Conservation (phyloP, 1,140 invertebrate species). For the Araneus ventricosus region DNA sequence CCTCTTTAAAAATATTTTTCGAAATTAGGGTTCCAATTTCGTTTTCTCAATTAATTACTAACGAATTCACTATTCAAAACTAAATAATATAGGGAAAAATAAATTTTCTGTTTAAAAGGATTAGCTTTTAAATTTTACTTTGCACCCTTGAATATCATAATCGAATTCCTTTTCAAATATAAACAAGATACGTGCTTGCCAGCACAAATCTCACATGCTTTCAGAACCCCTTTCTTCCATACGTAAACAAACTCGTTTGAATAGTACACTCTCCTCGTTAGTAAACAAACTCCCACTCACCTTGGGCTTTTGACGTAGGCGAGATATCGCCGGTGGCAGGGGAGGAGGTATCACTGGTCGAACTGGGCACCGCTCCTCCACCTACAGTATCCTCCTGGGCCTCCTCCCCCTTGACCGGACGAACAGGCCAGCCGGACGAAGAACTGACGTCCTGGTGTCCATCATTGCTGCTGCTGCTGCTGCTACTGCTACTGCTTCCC, state of each 20-base stretch:
- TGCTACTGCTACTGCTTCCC: slow-evolving; percentile 43
- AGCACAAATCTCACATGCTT: neutral
- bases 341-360: slow-evolving; percentile 49
- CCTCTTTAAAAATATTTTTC: too few relatives aligned
- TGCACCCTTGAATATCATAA: too few relatives aligned
- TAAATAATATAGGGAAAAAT: too few relatives aligned
- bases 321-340: neutral
- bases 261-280: slow-evolving; percentile 3
- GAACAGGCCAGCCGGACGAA: slow-evolving; percentile 37
- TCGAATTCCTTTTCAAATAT: neutral
- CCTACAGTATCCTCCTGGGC: slow-evolving; percentile 30
- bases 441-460: slow-evolving; percentile 29
- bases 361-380: slow-evolving; percentile 46
- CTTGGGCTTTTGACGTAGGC: slow-evolving; percentile 36
- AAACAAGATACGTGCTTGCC: neutral
- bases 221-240: neutral
- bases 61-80: too few relatives aligned
- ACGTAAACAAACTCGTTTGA: slow-evolving; percentile 20
- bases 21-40: too few relatives aligned
- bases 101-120: too few relatives aligned
- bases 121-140: too few relatives aligned
- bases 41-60: too few relatives aligned
- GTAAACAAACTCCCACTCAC: slow-evolving; percentile 66
- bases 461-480: slow-evolving; percentile 10
- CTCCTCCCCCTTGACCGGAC: slow-evolving; percentile 11